Evolutionary conservation across 2,113 vertebrate genomes (phyloP).

Genomic region (Furnarius figulus): DNA sequence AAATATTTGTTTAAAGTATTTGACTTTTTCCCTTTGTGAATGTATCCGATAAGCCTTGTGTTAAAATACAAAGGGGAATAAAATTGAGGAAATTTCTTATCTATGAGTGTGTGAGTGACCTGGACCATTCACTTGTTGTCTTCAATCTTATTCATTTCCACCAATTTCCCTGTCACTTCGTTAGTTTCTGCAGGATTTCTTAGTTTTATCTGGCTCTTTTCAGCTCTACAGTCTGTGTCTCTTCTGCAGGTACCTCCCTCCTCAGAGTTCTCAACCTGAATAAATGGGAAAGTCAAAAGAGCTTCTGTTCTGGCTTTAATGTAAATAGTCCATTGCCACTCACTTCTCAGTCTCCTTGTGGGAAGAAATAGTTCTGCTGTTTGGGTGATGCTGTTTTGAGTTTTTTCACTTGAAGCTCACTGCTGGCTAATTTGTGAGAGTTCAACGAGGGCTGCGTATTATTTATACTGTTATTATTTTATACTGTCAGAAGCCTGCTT

Average conservation of each 20-base stretch:
- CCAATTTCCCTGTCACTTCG: background rate
- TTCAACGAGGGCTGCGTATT: conserved; percentile 3
- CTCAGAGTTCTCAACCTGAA: background rate
- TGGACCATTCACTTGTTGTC: background rate
- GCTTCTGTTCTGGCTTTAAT: background rate
- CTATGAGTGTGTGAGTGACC: background rate
- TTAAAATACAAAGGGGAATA: background rate
- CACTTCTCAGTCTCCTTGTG: background rate
- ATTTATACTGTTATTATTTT: background rate
- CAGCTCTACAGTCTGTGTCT: background rate
- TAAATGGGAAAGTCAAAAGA: background rate
- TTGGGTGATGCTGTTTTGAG: background rate
- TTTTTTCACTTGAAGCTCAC: background rate
- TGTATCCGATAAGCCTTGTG: background rate
- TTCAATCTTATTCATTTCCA: background rate
- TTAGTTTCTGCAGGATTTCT: background rate
- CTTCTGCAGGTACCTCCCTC: background rate
- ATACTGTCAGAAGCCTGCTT: background rate
- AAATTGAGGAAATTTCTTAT: background rate
- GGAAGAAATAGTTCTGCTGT: background rate
- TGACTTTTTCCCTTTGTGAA: background rate
- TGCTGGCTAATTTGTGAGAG: background rate
- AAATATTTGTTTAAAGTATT: background rate
- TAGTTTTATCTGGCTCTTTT: background rate
- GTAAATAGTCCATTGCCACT: background rate